Evolutionary conservation across 2,113 vertebrate genomes (phyloP).

Genomic region (Xyrauchen texanus): DNA sequence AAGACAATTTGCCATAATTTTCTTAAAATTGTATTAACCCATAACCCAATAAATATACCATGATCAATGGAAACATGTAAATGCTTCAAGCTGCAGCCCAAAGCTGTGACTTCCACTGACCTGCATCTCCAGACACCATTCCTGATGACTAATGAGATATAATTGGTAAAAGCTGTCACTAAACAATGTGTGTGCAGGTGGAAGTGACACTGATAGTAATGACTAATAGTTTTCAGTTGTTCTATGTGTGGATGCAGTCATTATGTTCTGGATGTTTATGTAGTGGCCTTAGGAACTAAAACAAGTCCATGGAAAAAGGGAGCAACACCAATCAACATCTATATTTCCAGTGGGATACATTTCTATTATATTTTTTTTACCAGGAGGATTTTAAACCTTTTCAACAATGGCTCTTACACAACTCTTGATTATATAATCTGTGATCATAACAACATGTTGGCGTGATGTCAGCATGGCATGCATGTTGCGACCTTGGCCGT

Average conservation of each 20-base stretch:
- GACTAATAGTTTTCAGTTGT: constrained; percentile 8
- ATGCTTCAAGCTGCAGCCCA: too few relatives aligned
- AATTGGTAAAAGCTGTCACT: constrained; percentile 25
- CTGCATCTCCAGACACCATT: constrained; percentile 19
- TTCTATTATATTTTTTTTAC: not conserved
- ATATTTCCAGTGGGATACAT: not conserved
- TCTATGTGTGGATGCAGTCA: not conserved
- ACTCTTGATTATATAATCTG: constrained; percentile 22
- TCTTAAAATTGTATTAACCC: too few relatives aligned
- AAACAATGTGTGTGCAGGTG: constrained; percentile 12
- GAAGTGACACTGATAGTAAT: constrained; percentile 17
- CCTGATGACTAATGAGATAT: constrained; percentile 42
- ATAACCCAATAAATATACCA: too few relatives aligned
- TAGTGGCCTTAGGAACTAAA: not conserved
- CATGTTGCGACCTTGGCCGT: not conserved
- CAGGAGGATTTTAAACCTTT: not conserved
- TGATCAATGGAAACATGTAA: too few relatives aligned
- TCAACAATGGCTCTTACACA: not conserved
- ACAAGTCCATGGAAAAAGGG: not conserved
- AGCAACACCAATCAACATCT: not conserved
- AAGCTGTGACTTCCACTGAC: constrained; percentile 29
- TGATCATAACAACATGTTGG: not conserved
- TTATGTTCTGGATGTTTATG: not conserved
- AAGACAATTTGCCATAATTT: too few relatives aligned
- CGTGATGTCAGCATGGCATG: not conserved